Conservation (phyloP, 2,888 invertebrate species). For the Tipula lateralis region DNA sequence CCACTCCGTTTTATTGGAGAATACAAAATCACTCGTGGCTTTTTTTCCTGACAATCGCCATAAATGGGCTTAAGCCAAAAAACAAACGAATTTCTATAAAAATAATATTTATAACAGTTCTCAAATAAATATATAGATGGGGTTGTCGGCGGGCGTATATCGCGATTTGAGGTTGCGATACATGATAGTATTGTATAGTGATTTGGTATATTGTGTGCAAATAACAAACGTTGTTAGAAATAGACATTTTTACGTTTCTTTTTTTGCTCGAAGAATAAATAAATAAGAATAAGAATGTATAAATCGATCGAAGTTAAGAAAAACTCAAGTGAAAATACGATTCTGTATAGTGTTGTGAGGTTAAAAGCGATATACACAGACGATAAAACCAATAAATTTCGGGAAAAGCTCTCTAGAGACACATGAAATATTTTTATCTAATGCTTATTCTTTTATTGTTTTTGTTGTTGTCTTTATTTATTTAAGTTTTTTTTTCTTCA, state of each 20-base stretch:
- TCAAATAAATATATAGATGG: neutral
- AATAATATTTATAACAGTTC: neutral
- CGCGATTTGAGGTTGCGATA: neutral
- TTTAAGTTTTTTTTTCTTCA: neutral
- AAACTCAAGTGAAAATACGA: neutral
- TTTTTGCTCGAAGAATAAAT: neutral
- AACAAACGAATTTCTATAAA: neutral
- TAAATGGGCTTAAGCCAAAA: neutral
- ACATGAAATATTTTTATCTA: constrained; percentile 24
- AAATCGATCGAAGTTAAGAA: constrained; percentile 15
- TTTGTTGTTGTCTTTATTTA: neutral
- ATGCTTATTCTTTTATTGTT: constrained; percentile 11
- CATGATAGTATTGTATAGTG: neutral
- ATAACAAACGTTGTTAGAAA: neutral
- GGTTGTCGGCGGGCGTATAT: neutral
- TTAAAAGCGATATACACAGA: constrained; percentile 19
- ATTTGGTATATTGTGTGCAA: neutral
- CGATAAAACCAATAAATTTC: constrained; percentile 5
- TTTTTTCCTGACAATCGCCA: neutral
- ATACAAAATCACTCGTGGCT: no score
- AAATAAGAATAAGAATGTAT: neutral
- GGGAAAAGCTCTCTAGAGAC: constrained; percentile 1
- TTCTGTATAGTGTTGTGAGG: neutral
- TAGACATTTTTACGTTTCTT: neutral
- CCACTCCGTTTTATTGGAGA: no score